Evolutionary conservation across 1,140 invertebrate genomes (phyloP), one percentile per base, ranked within the genome.

Genomic region (Lordiphosa clarofinis): DNA sequence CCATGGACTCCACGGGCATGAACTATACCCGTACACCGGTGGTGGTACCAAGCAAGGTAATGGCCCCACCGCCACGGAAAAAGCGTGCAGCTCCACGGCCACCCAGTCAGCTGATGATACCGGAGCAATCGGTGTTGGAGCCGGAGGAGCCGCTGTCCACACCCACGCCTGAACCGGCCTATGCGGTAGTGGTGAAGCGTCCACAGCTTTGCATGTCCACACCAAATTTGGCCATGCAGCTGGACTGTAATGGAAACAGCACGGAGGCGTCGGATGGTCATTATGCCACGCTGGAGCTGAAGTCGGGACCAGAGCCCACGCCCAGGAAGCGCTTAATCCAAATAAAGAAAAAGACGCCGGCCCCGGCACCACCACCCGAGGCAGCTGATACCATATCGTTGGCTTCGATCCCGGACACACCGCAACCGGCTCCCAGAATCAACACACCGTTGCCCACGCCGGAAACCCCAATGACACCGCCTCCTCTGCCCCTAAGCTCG

Each of bases 1-100:
- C 88, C 0, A 82, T 87, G 68, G 88, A 89, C 55, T 89, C 88
- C 7, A 84, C 87, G 8, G 88, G 88, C 3, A 89, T 89, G 81
- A 86, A 87, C 59, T 87, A 87, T 15, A 79, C 74, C 1, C 62
- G 76, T 1, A 78, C 76, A 0, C 76, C 81, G 11, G 82, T 88
- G 21, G 62, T 82, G 15, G 60, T 73, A 55, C 58, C 66, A 38
- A 40, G 5, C 66, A 84, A 84, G 43, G 63, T 52, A 2, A 13
- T 76, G 33, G 78, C 78, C 0, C 63, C 87, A 35, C 88, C 88
- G 24, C 75, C 78, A 3, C 72, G 88, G 24, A 89, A 89, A 55
- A 89, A 89, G 67, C 82, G 88, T 7, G 42, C 69, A 0, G 88
- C 88, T 10, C 88, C 88, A 1, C 56, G 88, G 8, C 88, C 88